A percentile compares a stretch with the other conserved stretches of the same genome.
Conservation (phyloP, 2,113 vertebrate species). For the Dasypus novemcinctus region DNA sequence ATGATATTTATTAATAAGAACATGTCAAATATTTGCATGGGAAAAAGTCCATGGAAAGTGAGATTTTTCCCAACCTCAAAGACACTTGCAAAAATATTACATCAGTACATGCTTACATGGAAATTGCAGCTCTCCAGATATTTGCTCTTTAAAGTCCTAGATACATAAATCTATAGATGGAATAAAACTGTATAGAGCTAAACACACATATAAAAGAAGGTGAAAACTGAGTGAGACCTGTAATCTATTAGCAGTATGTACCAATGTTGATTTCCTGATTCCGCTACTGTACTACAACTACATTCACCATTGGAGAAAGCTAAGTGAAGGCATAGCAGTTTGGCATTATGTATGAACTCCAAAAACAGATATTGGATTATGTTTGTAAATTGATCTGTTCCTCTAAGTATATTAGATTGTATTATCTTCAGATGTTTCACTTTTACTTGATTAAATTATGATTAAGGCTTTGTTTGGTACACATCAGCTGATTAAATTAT, state of each 20-base stretch:
- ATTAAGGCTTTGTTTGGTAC: no score
- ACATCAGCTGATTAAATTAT: no score
- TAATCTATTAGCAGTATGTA: background rate
- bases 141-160: background rate
- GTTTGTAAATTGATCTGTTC: no score
- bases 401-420: no score
- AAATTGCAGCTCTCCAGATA: background rate
- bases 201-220: background rate
- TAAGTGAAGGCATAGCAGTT: no score
- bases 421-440: no score
- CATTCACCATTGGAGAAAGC: background rate
- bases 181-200: background rate
- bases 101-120: background rate
- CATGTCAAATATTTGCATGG: slow-evolving; percentile 34
- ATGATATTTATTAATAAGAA: slow-evolving; percentile 33
- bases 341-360: no score
- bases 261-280: background rate
- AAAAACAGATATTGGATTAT: no score
- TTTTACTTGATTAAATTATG: no score
- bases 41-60: background rate
- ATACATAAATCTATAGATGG: no score
- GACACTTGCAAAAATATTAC: background rate
- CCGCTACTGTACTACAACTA: background rate
- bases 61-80: background rate
- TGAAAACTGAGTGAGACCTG: background rate